Conservation (phyloP, 1,140 invertebrate genomes). For the Eulimnadia texana region DNA sequence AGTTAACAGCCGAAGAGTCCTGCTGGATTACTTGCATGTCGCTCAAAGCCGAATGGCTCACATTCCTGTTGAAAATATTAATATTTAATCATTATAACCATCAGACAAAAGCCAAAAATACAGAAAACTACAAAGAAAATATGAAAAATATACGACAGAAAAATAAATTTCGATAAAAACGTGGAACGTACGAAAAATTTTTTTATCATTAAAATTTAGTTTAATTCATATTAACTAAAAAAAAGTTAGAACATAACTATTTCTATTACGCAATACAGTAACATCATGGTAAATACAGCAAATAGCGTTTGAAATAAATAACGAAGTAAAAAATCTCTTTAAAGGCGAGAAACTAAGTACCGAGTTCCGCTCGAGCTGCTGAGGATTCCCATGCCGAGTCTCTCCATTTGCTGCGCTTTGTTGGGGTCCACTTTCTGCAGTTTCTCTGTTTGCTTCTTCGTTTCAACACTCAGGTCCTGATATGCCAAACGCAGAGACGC, state of each 20-base stretch:
- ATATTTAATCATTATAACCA: slow-evolving; percentile 17
- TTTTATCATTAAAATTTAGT: too few species aligned
- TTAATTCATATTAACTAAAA: slow-evolving; percentile 1
- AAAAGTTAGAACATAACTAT: too few species aligned
- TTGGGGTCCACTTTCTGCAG: slow-evolving; percentile 60
- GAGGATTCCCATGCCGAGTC: slow-evolving; percentile 81
- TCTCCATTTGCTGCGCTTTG: slow-evolving; percentile 76
- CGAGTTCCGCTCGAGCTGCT: neutral
- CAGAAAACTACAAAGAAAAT: too few species aligned
- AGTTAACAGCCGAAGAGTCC: slow-evolving; percentile 29
- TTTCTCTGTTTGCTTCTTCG: slow-evolving; percentile 63
- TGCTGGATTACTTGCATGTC: slow-evolving; percentile 91
- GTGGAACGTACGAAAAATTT: slow-evolving; percentile 4
- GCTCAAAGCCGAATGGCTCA: slow-evolving; percentile 80
- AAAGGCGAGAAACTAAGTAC: too few species aligned
- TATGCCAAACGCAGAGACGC: slow-evolving; percentile 76
- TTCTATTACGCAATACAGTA: too few species aligned
- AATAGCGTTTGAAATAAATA: too few species aligned
- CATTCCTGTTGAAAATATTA: slow-evolving; percentile 49
- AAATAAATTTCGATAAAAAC: neutral
- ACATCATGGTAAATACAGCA: too few species aligned
- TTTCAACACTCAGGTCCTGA: slow-evolving; percentile 61
- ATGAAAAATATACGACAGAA: slow-evolving; percentile 6
- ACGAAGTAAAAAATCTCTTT: too few species aligned
- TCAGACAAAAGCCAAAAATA: too few species aligned